Base-by-base conservation (phyloP, 64 coral and sea anemone genomes). In the Montipora cactus region DNA sequence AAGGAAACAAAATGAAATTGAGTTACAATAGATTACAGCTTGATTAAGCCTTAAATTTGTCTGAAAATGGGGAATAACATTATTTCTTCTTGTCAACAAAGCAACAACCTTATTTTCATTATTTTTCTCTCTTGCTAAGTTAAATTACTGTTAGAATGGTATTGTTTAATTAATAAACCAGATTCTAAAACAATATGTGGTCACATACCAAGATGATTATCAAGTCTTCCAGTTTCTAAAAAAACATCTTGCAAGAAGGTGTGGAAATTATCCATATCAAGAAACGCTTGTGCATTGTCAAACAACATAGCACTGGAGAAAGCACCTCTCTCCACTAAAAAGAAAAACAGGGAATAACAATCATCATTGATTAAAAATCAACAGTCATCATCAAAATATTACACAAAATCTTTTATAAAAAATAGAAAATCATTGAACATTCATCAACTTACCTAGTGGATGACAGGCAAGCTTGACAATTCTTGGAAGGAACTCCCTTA, bases 381-480 rank as follows among this genome's bases (percentile, higher is more conserved):
- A 57, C 6, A 68, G 37, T 37, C 37, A 37, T 37, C 2, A 37
- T 37, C 37, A 14, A 68, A 68, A 12, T 68, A 15, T 80, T 11
- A 57, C 4, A 57, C 7, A 57, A 57, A 57, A 0, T 6, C 6
- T 57, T 57, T 11, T 8, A 6, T 57, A 57, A 57, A 57, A 57
- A 8, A 57, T 8, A 57, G 6, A 57, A 57, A 1, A 37, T 37
- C 37, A 37, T 57, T 6, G 53, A 8, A 57, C 11, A 57, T 57
- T 57, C 53, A 57, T 57, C 49, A 78, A 78, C 95, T 94, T 91
- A 97, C 95, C 88, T 11, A 94, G 53, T 59, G 91, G 86, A 44
- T 94, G 93, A 90, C 95, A 97, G 8, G 95, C 95, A 25, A 97
- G 69, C 62, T 79, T 62, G n/a, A 97, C 95, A 67, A 97, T 84